Evolutionary conservation across 2,888 invertebrate genomes (phyloP).

Genomic region (Rhodophaea formosa): DNA sequence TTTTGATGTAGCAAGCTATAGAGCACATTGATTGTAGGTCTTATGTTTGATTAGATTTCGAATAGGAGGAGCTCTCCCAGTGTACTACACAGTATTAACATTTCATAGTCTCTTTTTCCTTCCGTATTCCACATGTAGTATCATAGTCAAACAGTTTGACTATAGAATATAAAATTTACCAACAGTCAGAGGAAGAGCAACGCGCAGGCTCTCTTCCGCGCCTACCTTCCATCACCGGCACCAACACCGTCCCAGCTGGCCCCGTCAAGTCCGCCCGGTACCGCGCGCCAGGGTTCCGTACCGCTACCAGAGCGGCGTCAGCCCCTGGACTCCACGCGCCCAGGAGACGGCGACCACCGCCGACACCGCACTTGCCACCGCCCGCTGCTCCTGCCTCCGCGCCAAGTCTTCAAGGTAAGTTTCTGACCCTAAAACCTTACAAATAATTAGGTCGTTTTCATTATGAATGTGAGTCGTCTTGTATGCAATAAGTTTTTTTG

Average conservation of each 20-base stretch:
- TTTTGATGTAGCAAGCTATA: no score
- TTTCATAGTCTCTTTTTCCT: no score
- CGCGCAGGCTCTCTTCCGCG: conserved; percentile 90
- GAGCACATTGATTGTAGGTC: no score
- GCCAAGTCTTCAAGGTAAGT: conserved; percentile 83
- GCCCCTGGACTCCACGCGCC: conserved; percentile 88
- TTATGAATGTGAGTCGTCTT: no score
- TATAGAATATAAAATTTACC: background rate
- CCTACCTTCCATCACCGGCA: conserved; percentile 78
- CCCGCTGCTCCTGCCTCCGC: conserved; percentile 70
- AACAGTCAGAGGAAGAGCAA: conserved; percentile 79
- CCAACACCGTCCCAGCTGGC: conserved; percentile 78
- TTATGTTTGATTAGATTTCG: no score
- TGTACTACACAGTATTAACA: no score
- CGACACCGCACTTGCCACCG: conserved; percentile 61
- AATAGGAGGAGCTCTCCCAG: no score
- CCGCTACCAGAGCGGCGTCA: conserved; percentile 88
- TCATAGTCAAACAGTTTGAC: background rate
- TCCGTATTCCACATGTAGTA: no score
- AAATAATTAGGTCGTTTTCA: no score
- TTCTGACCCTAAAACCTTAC: background rate
- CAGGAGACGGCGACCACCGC: conserved; percentile 79
- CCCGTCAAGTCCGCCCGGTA: conserved; percentile 93
- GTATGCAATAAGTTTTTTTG: no score
- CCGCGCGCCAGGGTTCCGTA: conserved; percentile 90